These are phyloP conservation scores for Ceuthmochares aereus DNA, from an alignment of 2,113 vertebrate species.

Conservation along the genomic window DNA sequence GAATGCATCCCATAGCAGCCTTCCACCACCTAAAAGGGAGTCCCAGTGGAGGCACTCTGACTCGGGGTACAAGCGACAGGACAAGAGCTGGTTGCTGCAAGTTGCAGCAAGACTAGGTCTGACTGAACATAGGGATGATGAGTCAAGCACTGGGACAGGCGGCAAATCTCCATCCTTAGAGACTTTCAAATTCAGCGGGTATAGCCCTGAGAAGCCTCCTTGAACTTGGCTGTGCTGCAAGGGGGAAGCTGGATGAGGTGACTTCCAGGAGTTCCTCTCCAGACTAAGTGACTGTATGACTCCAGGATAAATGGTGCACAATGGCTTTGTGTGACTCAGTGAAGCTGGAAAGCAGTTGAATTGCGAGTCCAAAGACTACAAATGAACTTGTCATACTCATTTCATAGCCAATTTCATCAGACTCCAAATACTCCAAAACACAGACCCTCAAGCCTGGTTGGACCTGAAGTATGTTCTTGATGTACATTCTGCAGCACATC, in stretches of 20 bases:
- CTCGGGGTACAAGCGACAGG: background rate
- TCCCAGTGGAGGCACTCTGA: background rate
- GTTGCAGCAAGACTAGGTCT: background rate
- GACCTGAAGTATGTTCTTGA: background rate
- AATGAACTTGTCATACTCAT: background rate
- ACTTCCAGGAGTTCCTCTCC: background rate
- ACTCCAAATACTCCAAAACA: background rate
- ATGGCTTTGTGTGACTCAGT: background rate
- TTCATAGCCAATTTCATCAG: background rate
- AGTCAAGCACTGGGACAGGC: background rate
- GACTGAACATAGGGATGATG: rapidly evolving
- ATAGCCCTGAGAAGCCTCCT: background rate
- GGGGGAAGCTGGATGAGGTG: background rate
- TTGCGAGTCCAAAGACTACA: background rate
- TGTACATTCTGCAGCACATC: background rate
- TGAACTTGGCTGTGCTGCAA: background rate
- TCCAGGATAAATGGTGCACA: background rate
- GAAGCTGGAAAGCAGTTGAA: background rate
- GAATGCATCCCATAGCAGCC: background rate
- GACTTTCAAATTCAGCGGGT: background rate
- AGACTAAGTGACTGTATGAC: background rate
- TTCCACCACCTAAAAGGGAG: background rate
- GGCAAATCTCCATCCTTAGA: background rate
- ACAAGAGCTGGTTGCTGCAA: background rate
- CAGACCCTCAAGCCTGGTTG: background rate